A percentile compares a stretch with the other conserved stretches of the same genome.
Evolutionary conservation across 2,888 invertebrate genomes (phyloP).

Genomic region (Proisotoma minuta): DNA sequence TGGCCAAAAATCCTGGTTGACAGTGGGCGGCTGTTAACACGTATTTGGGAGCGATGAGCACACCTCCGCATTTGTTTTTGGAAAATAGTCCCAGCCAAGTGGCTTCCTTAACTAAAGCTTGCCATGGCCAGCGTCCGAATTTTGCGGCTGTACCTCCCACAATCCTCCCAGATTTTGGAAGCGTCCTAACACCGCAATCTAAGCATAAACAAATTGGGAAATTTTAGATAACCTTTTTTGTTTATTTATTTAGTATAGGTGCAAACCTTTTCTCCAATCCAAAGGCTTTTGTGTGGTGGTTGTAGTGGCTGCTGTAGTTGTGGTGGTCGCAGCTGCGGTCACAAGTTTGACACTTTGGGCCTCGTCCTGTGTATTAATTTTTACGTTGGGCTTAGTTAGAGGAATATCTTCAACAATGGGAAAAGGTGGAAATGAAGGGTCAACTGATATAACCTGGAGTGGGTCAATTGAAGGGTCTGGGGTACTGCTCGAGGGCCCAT

Average conservation of each 20-base stretch:
- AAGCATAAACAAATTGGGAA: slow-evolving; percentile 43
- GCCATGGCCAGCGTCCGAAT: slow-evolving; percentile 91
- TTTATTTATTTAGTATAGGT: background rate
- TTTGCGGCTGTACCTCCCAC: slow-evolving; percentile 77
- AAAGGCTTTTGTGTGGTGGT: slow-evolving; percentile 35
- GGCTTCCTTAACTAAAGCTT: slow-evolving; percentile 82
- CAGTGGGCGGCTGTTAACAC: slow-evolving; percentile 92
- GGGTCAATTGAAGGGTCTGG: slow-evolving; percentile 31
- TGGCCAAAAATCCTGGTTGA: slow-evolving; percentile 87
- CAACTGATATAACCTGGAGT: slow-evolving; percentile 26
- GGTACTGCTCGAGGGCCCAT: background rate
- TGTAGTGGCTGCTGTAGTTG: slow-evolving; percentile 29
- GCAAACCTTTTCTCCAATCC: slow-evolving; percentile 46
- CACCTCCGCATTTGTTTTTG: slow-evolving; percentile 92
- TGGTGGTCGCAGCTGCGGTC: slow-evolving; percentile 13
- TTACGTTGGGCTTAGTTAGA: slow-evolving; percentile 27
- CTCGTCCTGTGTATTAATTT: too few species aligned
- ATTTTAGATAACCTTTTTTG: background rate
- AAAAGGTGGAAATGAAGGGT: slow-evolving; percentile 38
- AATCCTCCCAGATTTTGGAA: slow-evolving; percentile 67
- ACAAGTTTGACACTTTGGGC: slow-evolving; percentile 15
- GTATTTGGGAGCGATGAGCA: slow-evolving; percentile 78
- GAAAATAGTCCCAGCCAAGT: slow-evolving; percentile 91
- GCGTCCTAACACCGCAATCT: slow-evolving; percentile 84
- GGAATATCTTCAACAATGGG: slow-evolving; percentile 30